Percentiles rank a stretch among this genome's conserved stretches.
Conservation (phyloP, 2,113 vertebrate genomes). For the Todiramphus saurophagus region DNA sequence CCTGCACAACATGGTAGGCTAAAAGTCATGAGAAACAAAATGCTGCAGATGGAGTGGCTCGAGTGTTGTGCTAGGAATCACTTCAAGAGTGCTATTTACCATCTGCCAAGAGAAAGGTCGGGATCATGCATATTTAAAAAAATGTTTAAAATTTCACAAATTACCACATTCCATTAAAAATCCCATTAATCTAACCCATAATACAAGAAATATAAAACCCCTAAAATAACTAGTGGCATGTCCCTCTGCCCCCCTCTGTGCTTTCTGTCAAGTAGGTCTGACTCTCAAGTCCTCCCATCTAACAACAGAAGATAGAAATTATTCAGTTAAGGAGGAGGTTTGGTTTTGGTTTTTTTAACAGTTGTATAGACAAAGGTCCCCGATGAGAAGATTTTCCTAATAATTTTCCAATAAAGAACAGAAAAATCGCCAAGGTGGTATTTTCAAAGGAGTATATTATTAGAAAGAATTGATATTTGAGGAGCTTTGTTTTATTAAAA, state of each 20-base stretch:
- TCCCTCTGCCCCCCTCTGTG: background rate
- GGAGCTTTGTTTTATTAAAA: conserved; percentile 40
- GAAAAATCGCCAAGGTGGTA: background rate
- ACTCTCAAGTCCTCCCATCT: background rate
- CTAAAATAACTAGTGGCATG: background rate
- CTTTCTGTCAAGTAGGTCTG: background rate
- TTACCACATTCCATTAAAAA: background rate
- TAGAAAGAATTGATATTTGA: conserved; percentile 35
- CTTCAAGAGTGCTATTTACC: background rate
- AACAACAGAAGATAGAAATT: background rate
- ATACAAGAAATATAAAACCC: background rate
- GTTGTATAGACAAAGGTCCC: background rate
- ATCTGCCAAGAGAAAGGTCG: background rate
- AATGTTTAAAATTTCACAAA: background rate
- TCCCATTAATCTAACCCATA: background rate
- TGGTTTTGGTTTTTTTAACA: background rate
- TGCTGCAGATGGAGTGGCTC: background rate
- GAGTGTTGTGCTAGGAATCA: background rate
- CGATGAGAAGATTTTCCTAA: background rate
- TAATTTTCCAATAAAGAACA: background rate
- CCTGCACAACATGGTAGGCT: background rate
- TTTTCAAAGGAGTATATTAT: background rate
- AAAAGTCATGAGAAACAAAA: background rate
- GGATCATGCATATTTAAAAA: background rate
- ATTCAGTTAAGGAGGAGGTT: background rate